phyloP scores from a whole-genome alignment of 2,888 invertebrate species.

The Chouioia cunea region DNA sequence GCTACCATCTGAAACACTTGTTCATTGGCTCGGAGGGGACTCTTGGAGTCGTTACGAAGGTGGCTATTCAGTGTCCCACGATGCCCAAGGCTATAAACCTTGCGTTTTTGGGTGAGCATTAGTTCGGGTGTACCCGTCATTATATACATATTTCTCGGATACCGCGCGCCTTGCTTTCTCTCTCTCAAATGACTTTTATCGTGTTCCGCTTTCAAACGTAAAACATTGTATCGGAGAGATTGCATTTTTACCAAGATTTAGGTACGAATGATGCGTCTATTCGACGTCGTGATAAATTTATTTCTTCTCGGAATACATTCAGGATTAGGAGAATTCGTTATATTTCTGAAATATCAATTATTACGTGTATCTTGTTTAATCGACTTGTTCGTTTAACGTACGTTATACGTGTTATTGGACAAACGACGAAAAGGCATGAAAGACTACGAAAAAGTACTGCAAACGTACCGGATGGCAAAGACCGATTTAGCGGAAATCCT shows the following conservation, averaged over 20 bases:
- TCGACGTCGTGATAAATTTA: too few relatives aligned
- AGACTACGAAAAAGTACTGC: conserved; percentile 82
- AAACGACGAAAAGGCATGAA: conserved; percentile 74
- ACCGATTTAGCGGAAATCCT: conserved; percentile 86
- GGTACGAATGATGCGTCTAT: too few relatives aligned
- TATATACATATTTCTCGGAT: too few relatives aligned
- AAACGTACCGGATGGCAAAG: conserved; percentile 82
- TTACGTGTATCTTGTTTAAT: too few relatives aligned
- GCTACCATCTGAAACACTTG: conserved; percentile 95
- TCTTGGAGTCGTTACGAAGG: conserved; percentile 92
- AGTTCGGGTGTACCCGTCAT: too few relatives aligned
- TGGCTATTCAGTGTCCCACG: conserved; percentile 90
- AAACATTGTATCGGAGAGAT: too few relatives aligned
- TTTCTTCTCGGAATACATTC: too few relatives aligned
- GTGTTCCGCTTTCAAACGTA: too few relatives aligned
- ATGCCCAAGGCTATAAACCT: conserved; percentile 85
- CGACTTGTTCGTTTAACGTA: not conserved
- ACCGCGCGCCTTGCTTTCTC: not conserved
- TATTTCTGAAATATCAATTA: too few relatives aligned
- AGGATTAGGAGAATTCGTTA: too few relatives aligned
- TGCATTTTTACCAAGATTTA: too few relatives aligned
- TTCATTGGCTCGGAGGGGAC: conserved; percentile 99
- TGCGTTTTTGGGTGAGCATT: conserved; percentile 81
- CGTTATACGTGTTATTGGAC: conserved; percentile 10
- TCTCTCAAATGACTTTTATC: not conserved